phyloP scores from a whole-genome alignment of 35 echinoderm and acorn worm genomes.

The Nesometra sesokonis region DNA sequence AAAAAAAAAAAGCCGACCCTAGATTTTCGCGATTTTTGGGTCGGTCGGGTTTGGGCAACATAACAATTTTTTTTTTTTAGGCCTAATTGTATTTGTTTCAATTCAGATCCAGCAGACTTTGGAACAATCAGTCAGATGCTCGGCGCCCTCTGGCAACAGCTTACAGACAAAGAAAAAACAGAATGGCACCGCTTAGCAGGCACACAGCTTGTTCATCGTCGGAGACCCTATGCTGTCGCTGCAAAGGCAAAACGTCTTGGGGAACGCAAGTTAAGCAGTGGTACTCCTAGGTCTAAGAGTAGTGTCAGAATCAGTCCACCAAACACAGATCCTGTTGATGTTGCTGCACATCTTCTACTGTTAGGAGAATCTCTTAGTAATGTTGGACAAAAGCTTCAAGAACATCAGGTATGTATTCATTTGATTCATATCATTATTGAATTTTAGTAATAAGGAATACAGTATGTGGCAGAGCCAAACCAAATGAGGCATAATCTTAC shows the following conservation, averaged over 20 bases:
- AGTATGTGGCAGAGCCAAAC: no score
- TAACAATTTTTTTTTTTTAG: no score
- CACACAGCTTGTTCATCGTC: neutral
- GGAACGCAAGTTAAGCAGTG: neutral
- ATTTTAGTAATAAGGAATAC: no score
- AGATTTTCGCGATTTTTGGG: no score
- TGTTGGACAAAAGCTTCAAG: conserved; percentile 63
- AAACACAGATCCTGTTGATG: conserved; percentile 75
- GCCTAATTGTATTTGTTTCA: no score
- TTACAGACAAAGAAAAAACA: conserved; percentile 69
- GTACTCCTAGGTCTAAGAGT: neutral
- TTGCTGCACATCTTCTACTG: conserved; percentile 76
- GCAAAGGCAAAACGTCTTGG: neutral
- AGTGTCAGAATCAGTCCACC: conserved; percentile 22
- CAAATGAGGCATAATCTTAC: no score
- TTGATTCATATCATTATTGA: no score
- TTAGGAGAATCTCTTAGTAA: conserved; percentile 71
- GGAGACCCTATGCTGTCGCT: neutral
- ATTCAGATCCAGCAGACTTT: conserved; percentile 44
- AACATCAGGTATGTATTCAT: conserved; percentile 68
- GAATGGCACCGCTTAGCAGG: conserved; percentile 29
- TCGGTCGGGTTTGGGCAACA: no score
- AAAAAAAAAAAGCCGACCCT: no score
- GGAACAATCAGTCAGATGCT: conserved; percentile 57
- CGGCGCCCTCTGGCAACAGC: conserved; percentile 60